These are phyloP conservation scores for Ochlodes sylvanus DNA, from an alignment of 2,888 invertebrate species.

Conservation along the genomic window DNA sequence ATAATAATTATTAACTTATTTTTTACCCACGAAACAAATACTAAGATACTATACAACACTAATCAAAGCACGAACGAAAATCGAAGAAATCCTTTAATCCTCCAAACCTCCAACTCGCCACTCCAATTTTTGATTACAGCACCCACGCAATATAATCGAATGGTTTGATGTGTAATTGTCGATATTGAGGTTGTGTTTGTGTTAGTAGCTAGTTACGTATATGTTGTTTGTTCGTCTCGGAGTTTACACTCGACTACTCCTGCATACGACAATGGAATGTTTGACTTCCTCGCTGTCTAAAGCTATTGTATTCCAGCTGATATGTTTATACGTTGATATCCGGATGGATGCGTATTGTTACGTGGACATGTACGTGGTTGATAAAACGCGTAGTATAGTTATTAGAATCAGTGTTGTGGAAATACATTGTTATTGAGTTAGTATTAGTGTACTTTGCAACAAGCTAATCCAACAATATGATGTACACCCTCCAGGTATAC, in stretches of 20 bases:
- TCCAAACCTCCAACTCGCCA: no score
- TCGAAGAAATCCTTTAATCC: no score
- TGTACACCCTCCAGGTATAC: no score
- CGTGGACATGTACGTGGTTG: background rate
- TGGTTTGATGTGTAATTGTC: background rate
- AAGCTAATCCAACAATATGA: no score
- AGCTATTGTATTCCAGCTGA: constrained; percentile 1
- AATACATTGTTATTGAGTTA: no score
- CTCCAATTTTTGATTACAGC: background rate
- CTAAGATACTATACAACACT: no score
- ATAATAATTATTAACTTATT: no score
- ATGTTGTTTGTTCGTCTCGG: background rate
- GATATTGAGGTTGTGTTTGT: background rate
- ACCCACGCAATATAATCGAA: background rate
- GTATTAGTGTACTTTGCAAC: no score
- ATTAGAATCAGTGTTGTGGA: no score
- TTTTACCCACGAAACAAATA: no score
- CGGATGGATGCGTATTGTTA: background rate
- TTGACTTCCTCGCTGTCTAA: constrained; percentile 1
- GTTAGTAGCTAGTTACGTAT: background rate
- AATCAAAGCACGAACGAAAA: no score
- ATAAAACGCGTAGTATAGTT: no score
- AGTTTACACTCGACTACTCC: background rate
- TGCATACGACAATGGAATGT: constrained; percentile 4
- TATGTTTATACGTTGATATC: background rate